Evolutionary conservation across 2,797 vertebrate species (phyloP), one percentile per base, ranked within the genome.

Genomic region (Balearica regulorum): DNA sequence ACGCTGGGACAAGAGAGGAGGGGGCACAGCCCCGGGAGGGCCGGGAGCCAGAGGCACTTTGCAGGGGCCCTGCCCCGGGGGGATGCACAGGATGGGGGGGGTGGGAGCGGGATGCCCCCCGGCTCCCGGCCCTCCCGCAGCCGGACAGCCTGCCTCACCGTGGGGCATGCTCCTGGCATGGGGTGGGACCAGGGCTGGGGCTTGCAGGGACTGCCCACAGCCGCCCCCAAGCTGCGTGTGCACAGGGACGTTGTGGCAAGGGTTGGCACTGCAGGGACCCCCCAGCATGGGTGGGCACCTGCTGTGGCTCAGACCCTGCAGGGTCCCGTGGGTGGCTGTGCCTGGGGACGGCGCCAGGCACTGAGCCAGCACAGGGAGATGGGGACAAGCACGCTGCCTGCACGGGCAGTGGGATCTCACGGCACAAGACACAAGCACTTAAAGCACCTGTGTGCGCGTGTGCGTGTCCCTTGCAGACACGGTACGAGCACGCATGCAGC

Each of bases 391-490:
- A 61, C 5, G 1, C n/a, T 78, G 87, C 64, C 92, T 65, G 75
- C 65, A n/a, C 5, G 0, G 13, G 76, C 73, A 78, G 49, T 20
- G 1, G 69, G 44, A 89, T 94, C 87, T 81, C 57, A 65, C 0
- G 11, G 93, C 57, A 96, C 85, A 86, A 86, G 80, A 94, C 46
- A 77, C 58, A 91, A 96, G 95, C 95, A 97, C 96, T 97, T 97
- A 83, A 41, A 89, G 87, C 89, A 48, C 80, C 55, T 13, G 4
- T 71, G 54, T 44, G 49, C 24, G 3, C 3, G 6, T 28, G 14
- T 43, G 79, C n/a, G 53, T 61, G 79, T 55, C 53, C 69, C 48
- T 78, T 13, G 1, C 48, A 37, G 49, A 81, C 41, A 48, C 1
- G 5, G 69, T 44, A 71, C 6, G 31, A 87, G 61, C 84, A 92